Evolutionary conservation across 2,888 invertebrate species (phyloP).

Genomic region (Tachina lurida): DNA sequence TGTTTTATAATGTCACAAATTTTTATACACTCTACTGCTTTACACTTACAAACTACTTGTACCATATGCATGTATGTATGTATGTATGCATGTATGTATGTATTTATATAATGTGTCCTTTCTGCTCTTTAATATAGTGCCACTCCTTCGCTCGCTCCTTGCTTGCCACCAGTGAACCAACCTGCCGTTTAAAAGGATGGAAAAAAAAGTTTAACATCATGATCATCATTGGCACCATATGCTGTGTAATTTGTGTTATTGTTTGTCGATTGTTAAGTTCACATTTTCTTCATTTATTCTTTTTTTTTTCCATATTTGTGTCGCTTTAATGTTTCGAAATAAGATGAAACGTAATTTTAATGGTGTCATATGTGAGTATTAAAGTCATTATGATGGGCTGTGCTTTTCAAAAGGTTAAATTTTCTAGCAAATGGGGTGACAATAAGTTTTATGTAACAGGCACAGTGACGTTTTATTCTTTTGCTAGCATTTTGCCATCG

Average conservation of each 20-base stretch:
- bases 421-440: not conserved
- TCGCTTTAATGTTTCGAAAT: slow-evolving; percentile 45
- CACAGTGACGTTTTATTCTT: not conserved
- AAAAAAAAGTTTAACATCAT: slow-evolving; percentile 67
- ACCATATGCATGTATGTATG: not conserved
- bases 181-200: slow-evolving; percentile 11
- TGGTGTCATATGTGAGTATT: slow-evolving; percentile 70
- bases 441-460: not conserved
- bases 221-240: slow-evolving; percentile 83
- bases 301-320: slow-evolving; percentile 32
- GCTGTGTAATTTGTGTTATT: slow-evolving; percentile 83
- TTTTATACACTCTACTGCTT: slow-evolving; percentile 58
- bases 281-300: slow-evolving; percentile 65
- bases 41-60: slow-evolving; percentile 29
- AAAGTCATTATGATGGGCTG: slow-evolving; percentile 65
- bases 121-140: not conserved
- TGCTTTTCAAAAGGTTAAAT: slow-evolving; percentile 17
- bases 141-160: slow-evolving; percentile 2
- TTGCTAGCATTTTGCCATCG: no score
- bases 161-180: slow-evolving; percentile 15
- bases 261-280: slow-evolving; percentile 77
- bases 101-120: slow-evolving; percentile 6
- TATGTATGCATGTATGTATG: not conserved
- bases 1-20: slow-evolving; percentile 66
- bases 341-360: slow-evolving; percentile 67